Base-by-base conservation (phyloP, 2,797 vertebrate genomes). In the Cirrhinus molitorella region DNA sequence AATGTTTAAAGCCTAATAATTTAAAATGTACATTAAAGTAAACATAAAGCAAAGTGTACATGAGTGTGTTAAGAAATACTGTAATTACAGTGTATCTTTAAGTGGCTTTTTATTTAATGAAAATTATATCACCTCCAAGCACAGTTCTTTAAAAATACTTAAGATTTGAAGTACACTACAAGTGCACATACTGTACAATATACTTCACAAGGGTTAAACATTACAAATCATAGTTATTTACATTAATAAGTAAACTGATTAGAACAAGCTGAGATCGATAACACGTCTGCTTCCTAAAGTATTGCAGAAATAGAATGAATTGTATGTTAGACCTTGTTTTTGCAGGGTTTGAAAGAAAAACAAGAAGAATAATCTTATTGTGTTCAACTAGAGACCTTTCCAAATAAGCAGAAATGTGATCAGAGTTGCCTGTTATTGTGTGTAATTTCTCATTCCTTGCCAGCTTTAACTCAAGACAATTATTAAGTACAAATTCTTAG, bases 391-490 rank as follows among this genome's bases (percentile, higher is more conserved):
- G 3, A 47, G 23, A 31, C 23, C 23, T 77, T 63, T 77, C 57
- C 21, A 61, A 77, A 47, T 23, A 49, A 34, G 28, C 49, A 14
- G 28, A 74, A 34, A 74, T 19, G 7, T 74, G 19, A 34, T 37
- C 34, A 76, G 34, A 55, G 5, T 61, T 45, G 13, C 12, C 43
- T 3, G 3, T 34, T 72, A 34, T 72, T 61, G 25, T n/a, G 19
- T 45, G n/a, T 59, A 73, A 37, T 81, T 72, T 55, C 79, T 47
- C 43, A 81, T 72, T 81, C 68, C 79, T 81, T 16, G 13, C 8
- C 28, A 5, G 55, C 19, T 61, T 81, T n/a, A 81, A 23, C 28
- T 67, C 7, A 12, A 51, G 59, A 53, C 1, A 1, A 67, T 55
- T 68, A 68, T 77, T 14, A 63, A 25, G 28, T n/a, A 25, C 2